phyloP scores from a whole-genome alignment of 2,113 vertebrate species.

The Jaculus jaculus region DNA sequence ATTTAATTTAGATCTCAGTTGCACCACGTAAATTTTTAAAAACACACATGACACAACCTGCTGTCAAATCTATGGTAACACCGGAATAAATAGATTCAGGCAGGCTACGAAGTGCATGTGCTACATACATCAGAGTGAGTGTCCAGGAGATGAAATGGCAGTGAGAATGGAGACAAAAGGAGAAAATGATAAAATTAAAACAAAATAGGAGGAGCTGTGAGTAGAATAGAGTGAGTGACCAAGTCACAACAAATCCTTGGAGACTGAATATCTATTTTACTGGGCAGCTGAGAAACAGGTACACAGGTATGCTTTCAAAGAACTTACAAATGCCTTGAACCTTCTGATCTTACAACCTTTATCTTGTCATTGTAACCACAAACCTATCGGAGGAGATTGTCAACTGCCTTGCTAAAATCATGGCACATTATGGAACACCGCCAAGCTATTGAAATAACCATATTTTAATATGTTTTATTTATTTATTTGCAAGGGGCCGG shows the following conservation, averaged over 20 bases:
- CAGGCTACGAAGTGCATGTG: neutral
- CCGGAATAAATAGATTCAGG: neutral
- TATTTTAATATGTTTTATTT: neutral
- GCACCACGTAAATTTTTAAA: neutral
- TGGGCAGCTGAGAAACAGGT: neutral
- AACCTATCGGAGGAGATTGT: neutral
- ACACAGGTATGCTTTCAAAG: neutral
- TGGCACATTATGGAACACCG: neutral
- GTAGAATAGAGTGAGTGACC: neutral
- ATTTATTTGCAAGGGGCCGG: too few relatives aligned
- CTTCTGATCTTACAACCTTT: neutral
- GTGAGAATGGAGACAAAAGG: neutral
- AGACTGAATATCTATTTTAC: neutral
- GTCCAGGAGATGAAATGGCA: neutral
- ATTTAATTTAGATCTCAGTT: constrained; percentile 34
- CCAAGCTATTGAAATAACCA: neutral
- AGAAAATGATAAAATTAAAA: neutral
- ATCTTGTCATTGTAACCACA: neutral
- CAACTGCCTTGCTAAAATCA: neutral
- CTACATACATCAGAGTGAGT: neutral
- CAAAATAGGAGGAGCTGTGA: neutral
- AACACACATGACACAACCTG: neutral
- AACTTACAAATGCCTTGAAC: neutral
- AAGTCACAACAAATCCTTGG: neutral
- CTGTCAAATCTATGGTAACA: neutral